A percentile compares a stretch with the other conserved stretches of the same genome.
phyloP scores from a whole-genome alignment of 2,113 vertebrate genomes.

The Polypterus bichir region DNA sequence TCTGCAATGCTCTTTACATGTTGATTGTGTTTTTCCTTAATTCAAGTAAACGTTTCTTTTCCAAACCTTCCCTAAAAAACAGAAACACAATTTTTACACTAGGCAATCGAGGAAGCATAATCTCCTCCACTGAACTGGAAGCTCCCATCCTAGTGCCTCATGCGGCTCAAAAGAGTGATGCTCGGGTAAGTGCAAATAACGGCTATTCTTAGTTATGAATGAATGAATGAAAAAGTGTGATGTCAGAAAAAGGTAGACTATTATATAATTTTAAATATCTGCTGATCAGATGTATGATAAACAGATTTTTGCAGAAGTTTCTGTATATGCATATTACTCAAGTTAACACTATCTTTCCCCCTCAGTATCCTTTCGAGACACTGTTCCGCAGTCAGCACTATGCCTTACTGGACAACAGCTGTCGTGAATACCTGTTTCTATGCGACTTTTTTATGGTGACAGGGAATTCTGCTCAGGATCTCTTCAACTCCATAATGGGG shows the following conservation, averaged over 20 bases:
- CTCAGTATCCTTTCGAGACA: conserved; percentile 56
- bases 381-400: conserved; percentile 89
- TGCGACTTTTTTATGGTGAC: conserved; percentile 80
- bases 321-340: not conserved
- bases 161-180: conserved; percentile 69
- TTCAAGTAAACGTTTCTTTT: conserved; percentile 64
- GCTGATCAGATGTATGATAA: too few relatives aligned
- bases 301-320: not conserved
- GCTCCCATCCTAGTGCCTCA: conserved; percentile 82
- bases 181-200: conserved; percentile 39
- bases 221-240: not conserved
- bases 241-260: not conserved
- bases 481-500: conserved; percentile 82
- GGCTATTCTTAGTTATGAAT: not conserved
- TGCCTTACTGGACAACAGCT: conserved; percentile 77
- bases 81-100: conserved; percentile 86
- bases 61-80: conserved; percentile 75
- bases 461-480: conserved; percentile 61
- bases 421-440: conserved; percentile 78
- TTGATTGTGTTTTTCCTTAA: conserved; percentile 34
- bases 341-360: not conserved
- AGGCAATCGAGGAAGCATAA: conserved; percentile 69
- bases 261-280: too few relatives aligned
- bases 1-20: too few relatives aligned
- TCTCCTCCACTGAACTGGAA: conserved; percentile 70